phyloP scores from a whole-genome alignment of 2,888 invertebrate species.

The Galeopsomyia nigrocyanea region DNA sequence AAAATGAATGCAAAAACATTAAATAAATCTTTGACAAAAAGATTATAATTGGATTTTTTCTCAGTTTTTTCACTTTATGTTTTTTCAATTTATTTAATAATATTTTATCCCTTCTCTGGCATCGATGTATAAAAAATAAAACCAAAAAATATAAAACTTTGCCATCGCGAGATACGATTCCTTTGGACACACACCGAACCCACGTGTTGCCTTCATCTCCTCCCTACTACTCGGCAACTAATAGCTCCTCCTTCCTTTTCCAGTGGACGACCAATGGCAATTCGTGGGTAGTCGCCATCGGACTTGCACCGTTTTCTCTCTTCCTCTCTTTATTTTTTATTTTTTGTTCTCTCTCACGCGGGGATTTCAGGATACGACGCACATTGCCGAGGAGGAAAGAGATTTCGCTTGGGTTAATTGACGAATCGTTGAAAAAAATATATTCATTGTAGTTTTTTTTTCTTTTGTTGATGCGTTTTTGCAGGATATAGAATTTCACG shows the following conservation, averaged over 20 bases:
- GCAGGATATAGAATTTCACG: no score
- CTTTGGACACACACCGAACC: background rate
- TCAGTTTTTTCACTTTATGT: no score
- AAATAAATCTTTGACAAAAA: no score
- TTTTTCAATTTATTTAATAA: background rate
- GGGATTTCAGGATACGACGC: constrained; percentile 14
- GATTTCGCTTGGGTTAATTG: no score
- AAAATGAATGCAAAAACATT: no score
- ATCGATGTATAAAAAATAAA: background rate
- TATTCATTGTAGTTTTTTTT: no score
- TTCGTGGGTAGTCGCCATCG: constrained; percentile 17
- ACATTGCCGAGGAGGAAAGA: no score
- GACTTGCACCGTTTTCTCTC: constrained; percentile 3
- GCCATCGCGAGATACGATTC: background rate
- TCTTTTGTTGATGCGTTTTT: no score
- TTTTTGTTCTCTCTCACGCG: constrained; percentile 41
- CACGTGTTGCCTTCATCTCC: background rate
- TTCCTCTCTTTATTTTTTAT: constrained; percentile 33
- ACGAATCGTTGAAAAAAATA: no score
- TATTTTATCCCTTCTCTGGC: background rate
- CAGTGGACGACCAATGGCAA: constrained; percentile 22
- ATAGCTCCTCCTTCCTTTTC: constrained; percentile 8
- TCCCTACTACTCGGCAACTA: background rate
- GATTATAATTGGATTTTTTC: no score
- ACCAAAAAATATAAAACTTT: background rate